Base-by-base conservation (phyloP, 1,140 invertebrate genomes). In the Idris sp. region DNA sequence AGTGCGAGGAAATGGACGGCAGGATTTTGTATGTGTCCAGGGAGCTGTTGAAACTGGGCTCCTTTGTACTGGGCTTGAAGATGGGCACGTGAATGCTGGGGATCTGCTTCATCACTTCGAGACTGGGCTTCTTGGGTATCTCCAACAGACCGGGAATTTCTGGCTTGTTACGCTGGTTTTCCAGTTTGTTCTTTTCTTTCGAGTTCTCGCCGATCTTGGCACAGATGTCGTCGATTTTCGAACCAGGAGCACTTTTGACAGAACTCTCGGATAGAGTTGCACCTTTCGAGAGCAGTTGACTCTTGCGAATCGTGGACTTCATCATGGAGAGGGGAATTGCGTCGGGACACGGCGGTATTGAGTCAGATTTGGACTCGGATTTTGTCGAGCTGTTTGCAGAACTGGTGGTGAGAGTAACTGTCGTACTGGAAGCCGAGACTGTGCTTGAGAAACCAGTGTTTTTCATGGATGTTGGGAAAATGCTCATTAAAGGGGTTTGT, bases 151-250 rank as follows among this genome's bases (percentile, higher is more conserved):
- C 84, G 2, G 86, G 86, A 1, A 88, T 78, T 4, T 88, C 86
- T 0, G 84, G 77, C 26, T 83, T 83, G 7, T 15, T 73, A 1
- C 80, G n/a, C n/a, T n/a, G 79, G 1, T 58, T 77, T 15, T 86
- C 85, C 2, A 79, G 51, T 33, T 85, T 87, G 14, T 74, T 85
- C 8, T 86, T 88, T 22, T 88, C 86, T 15, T 87, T 87, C 0
- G 86, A 83, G 38, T 82, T 86, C 10, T 87, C 86, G 0, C 86
- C 85, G 22, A 87, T 87, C 30, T 87, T 87, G 0, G 84, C 84
- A 11, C 86, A 87, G 19, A 87, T 87, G 4, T 87, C 86, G 4
- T 87, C 86, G 0, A 87, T 87, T 18, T 87, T 87, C 0, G 86
- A 86, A 2, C 85, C 85, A 0, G 77, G 78, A 0, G 79, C 78